Evolutionary conservation across 2,797 vertebrate species (phyloP), one percentile per base, ranked within the genome.

Genomic region (Gallinago solitaria): DNA sequence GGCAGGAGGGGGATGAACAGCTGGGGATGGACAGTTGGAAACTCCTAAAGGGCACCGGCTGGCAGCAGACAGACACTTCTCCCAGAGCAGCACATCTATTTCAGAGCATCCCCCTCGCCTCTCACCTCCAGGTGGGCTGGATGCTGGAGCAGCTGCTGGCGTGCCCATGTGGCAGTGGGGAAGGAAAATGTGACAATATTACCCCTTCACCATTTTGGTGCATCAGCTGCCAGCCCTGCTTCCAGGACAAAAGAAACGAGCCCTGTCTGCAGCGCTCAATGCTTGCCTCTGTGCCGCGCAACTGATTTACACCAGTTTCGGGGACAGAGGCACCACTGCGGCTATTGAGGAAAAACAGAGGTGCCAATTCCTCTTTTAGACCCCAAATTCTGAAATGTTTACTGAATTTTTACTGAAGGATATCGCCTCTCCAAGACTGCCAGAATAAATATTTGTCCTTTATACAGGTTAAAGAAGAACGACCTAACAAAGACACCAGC

Each of bases 141-240:
- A 70, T 83, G 64, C 56, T 89, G 68, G 89, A 50, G 21, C 85
- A 96, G 91, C 71, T 95, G 84, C 82, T 74, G 45, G 32, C 45
- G 71, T 77, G 81, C 63, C 50, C 65, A 13, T 51, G n/a, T 6
- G 5, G 56, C 35, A 83, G 14, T 2, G 35, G 45, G 47, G 32
- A 45, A 67, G 47, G 50, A 65, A 76, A 48, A 53, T 16, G 45
- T 51, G 82, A 53, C 80, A 93, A 81, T 28, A 70, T 77, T 30
- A 45, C 32, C 16, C 50, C 9, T 69, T 53, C 84, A 60, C 0
- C 3, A 33, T 63, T 80, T 83, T 50, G 56, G 56, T 63, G 13
- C 47, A 25, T 63, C 20, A 16, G 10, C 51, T 60, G 39, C 69
- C 60, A 73, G 50, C 47, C 39, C 24, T 47, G 24, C 50, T 32